Evolutionary conservation across 2,113 vertebrate genomes (phyloP).

Genomic region (Anas platyrhynchos): DNA sequence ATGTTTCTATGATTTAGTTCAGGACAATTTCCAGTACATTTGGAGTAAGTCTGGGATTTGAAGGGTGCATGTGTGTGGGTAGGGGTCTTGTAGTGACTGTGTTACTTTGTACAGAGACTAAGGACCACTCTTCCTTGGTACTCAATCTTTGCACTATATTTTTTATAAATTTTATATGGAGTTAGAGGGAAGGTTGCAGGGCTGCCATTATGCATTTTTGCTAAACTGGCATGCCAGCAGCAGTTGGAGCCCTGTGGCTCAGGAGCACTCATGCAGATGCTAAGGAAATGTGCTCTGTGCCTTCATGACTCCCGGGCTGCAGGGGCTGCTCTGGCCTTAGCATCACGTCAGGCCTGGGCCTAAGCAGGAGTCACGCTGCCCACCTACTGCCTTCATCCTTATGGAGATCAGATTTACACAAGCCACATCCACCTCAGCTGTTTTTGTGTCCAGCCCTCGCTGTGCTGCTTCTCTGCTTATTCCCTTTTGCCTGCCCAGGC

Average conservation of each 20-base stretch:
- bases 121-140: background rate
- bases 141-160: background rate
- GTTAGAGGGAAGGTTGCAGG: background rate
- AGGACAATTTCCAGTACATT: background rate
- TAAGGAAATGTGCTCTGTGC: conserved; percentile 22
- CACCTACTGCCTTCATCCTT: background rate
- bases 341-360: background rate
- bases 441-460: background rate
- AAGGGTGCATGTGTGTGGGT: background rate
- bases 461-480: background rate
- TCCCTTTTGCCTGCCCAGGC: background rate
- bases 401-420: background rate
- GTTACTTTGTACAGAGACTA: background rate
- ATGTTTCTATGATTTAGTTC: background rate
- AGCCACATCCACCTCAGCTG: background rate
- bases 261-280: background rate
- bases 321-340: background rate
- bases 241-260: background rate
- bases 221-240: background rate
- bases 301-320: background rate
- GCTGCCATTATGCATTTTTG: background rate
- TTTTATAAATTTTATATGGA: background rate
- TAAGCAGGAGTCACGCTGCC: rapidly evolving
- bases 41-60: background rate
- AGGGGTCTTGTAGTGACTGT: background rate